These are phyloP conservation scores for Pseudorasbora parva DNA, from an alignment of 2,113 vertebrate species.

Conservation along the genomic window DNA sequence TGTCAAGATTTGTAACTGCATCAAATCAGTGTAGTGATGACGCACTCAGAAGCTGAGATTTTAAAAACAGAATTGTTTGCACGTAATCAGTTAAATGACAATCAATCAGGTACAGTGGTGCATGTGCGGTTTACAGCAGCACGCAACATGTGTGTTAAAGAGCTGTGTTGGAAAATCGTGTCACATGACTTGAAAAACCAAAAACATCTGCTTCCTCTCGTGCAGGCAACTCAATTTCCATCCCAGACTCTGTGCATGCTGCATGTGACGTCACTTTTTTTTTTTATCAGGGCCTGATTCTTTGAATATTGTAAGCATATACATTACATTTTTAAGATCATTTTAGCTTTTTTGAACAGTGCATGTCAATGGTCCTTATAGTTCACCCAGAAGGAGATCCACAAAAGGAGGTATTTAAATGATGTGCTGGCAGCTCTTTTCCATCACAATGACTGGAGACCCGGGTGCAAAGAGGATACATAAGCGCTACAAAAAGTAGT, in stretches of 20 bases:
- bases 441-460: neutral
- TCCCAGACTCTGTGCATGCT: neutral
- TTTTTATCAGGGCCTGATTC: neutral
- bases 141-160: constrained; percentile 22
- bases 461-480: neutral
- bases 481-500: neutral
- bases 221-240: neutral
- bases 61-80: neutral
- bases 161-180: constrained; percentile 38
- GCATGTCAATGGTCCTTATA: neutral
- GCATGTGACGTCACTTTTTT: neutral
- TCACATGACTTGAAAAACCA: constrained; percentile 24
- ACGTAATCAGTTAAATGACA: neutral
- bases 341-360: neutral
- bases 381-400: neutral
- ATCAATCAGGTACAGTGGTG: constrained; percentile 23
- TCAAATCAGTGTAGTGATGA: neutral
- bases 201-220: constrained; percentile 47
- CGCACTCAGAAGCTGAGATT: constrained; percentile 1
- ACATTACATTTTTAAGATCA: neutral
- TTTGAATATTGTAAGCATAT: neutral
- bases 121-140: constrained; percentile 41
- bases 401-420: neutral
- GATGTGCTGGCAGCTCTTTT: neutral
- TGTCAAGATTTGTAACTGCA: neutral